A percentile compares a stretch with the other conserved stretches of the same genome.
Evolutionary conservation across 1,140 invertebrate genomes (phyloP).

Genomic region (Medauroidea extradentata): DNA sequence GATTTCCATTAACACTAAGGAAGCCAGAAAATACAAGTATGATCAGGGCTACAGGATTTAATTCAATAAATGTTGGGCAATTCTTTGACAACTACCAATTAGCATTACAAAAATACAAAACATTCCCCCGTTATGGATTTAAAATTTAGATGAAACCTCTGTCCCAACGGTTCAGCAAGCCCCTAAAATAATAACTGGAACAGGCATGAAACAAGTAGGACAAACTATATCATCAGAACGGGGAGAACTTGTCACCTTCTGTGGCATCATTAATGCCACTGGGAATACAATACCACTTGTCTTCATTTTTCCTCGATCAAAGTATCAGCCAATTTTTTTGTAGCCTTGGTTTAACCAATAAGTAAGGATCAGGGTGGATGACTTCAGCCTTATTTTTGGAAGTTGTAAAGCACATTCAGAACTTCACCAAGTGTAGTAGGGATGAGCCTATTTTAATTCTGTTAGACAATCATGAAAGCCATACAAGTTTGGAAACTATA

Average conservation of each 20-base stretch:
- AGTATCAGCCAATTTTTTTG: background rate
- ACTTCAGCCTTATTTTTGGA: no score
- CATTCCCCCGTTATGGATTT: conserved; percentile 15
- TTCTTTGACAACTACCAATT: conserved; percentile 34
- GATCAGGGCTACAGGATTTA: conserved; percentile 35
- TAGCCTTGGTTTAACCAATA: background rate
- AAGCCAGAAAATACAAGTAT: conserved; percentile 41
- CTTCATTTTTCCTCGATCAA: conserved; percentile 35
- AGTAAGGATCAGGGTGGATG: background rate
- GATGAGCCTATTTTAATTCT: background rate
- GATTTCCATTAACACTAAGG: conserved; percentile 32
- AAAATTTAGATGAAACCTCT: conserved; percentile 33
- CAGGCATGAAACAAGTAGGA: conserved; percentile 37
- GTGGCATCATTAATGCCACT: conserved; percentile 32
- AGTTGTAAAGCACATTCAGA: no score
- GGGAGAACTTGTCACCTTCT: conserved; percentile 39
- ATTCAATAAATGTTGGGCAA: conserved; percentile 31
- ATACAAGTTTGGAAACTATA: background rate
- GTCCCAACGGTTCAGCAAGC: conserved; percentile 28
- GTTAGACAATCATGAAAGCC: conserved; percentile 3
- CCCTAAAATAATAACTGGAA: conserved; percentile 33
- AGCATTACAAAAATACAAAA: no score
- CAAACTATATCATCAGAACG: conserved; percentile 40
- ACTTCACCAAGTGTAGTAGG: no score
- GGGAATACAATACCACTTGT: conserved; percentile 39